Evolutionary conservation across 92 coral and sea anemone genomes (phyloP), one percentile per base, ranked within the genome.

Genomic region (Porites divaricata): DNA sequence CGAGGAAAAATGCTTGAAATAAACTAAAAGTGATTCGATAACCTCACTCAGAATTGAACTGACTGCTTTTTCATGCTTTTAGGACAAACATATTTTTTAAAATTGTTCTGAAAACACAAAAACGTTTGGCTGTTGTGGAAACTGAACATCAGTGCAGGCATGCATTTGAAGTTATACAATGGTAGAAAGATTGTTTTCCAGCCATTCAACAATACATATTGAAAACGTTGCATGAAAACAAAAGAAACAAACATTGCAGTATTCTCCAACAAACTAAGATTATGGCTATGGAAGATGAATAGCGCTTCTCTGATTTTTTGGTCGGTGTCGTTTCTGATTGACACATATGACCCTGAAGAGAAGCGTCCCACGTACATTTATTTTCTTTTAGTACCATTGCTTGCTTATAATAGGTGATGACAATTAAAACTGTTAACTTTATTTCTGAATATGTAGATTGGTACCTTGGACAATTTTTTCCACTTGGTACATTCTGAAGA

Each of bases 401-500:
- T 6, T 5, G 45, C 45, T 35, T 35, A 6, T 6, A 35, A 0
- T 35, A 35, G 45, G 7, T 35, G 19, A 8, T 61, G 5, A 7
- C 2, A 7, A 21, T 17, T 16, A 61, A 16, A 16, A 1, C 17
- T 17, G 65, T 17, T 21, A 61, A 3, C 7, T n/a, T 6, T 61
- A 61, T 61, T 16, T 21, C 24, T 19, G 21, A 61, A 19, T 19
- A 16, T 53, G 67, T 21, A 97, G 99, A 91, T 97, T 53, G 99
- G 99, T 45, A 87, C 93, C 20, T 87, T 97, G 65, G 95, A 94
- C 1, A 94, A 93, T 0, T 95, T 85, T 66, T 97, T 89, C 81
- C 99, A 95, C 70, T 89, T 96, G n/a, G 97, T 95, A 65, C 99
- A 97, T 74, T 89, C 99, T 7, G 84, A 90, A 6, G 95, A 93